Percentiles rank a stretch among this genome's conserved stretches.
These are phyloP conservation scores for Dendrophyllia cribrosa DNA, from an alignment of 64 coral and sea anemone species.

Conservation along the genomic window DNA sequence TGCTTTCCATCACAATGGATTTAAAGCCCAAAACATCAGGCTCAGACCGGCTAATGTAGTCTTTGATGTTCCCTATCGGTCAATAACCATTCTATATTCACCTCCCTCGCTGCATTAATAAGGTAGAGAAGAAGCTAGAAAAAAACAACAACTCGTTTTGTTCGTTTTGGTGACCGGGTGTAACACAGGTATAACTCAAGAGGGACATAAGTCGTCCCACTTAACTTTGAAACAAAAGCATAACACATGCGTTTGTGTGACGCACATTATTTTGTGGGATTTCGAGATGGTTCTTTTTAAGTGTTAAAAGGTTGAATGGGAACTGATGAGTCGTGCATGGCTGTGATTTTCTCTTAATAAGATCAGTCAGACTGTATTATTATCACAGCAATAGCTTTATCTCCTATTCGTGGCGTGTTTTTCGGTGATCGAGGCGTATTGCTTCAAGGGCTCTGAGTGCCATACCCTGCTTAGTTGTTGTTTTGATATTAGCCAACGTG, in stretches of 20 bases:
- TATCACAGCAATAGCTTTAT: constrained; percentile 6
- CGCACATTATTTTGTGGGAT: not conserved
- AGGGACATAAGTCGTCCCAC: not conserved
- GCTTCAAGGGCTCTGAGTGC: not conserved
- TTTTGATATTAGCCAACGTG: not conserved
- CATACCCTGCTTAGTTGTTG: not conserved
- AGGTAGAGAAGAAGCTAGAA: not conserved
- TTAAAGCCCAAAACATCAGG: not conserved
- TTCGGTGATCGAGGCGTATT: not conserved
- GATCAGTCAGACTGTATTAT: not conserved
- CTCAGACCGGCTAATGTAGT: constrained; percentile 29
- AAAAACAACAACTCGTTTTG: not conserved
- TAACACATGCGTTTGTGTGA: not conserved
- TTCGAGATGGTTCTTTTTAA: not conserved
- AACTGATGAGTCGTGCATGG: not conserved
- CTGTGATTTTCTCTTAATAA: constrained; percentile 32
- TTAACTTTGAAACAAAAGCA: not conserved
- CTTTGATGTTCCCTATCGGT: not conserved
- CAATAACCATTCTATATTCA: not conserved
- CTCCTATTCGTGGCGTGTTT: not conserved
- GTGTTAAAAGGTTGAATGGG: constrained; percentile 35
- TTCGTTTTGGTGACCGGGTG: not conserved
- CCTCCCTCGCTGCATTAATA: not conserved
- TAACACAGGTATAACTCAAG: not conserved
- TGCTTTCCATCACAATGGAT: constrained; percentile 45